Evolutionary conservation across 2,113 vertebrate species (phyloP), one percentile per base, ranked within the genome.

Genomic region (Ranitomeya variabilis): DNA sequence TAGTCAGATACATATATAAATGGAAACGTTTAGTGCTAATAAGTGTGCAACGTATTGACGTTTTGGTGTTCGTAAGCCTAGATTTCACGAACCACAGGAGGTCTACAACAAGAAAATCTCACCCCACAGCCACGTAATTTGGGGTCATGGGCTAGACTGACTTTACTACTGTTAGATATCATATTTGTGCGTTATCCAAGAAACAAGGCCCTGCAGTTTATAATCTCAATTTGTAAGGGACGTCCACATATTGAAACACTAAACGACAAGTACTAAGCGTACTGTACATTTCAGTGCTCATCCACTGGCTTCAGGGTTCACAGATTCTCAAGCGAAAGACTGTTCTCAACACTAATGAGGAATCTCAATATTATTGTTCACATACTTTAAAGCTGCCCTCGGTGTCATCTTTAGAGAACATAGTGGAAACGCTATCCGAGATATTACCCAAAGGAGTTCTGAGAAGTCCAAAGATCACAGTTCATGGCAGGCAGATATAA

Each of bases 371-470:
- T 66, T 66, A 55, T 83, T 88, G 69, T 69, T 71, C 52, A 26
- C 80, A 88, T 62, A 60, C 52, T 74, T 88, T 87, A 55, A 79
- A 67, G 37, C 64, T 66, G 45, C 51, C n/a, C 57, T 77, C 57
- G 21, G 19, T 64, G 37, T 66, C 80, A 83, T 71, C 76, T n/a
- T 55, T 55, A 37, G n/a, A 87, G 31, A 66, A 67, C 60, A 59
- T 1, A 82, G n/a, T 37, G 19, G 31, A 89, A 64, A 78, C 57
- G 13, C 15, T 69, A 88, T 62, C 52, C 26, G 57, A 31, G 14
- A 79, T 69, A 89, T 85, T 79, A 66, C 87, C 87, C 87, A 88
- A 76, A 76, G 87, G 87, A 88, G 80, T 89, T 84, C 59, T 59
- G 82, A 79, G 69, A 15, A 77, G 81, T 84, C n/a, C 55, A 81